A percentile compares a stretch with the other conserved stretches of the same genome.
Conservation (phyloP, 2,113 vertebrate species). For the Fregetta grallaria region DNA sequence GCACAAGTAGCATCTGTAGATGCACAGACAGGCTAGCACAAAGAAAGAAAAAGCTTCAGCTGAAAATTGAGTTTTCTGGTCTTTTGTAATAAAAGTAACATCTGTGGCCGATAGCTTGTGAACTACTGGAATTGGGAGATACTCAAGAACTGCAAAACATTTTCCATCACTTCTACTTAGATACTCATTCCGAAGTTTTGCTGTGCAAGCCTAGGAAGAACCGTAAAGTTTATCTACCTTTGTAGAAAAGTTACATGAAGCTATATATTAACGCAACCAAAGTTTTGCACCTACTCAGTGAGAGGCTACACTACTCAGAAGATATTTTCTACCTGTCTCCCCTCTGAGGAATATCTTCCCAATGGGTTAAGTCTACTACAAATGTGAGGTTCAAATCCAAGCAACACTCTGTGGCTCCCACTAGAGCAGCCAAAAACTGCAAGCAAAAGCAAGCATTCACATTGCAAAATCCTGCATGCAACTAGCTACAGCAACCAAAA, state of each 20-base stretch:
- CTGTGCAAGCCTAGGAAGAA: neutral
- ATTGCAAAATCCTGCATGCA: fast-evolving
- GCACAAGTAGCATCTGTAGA: neutral
- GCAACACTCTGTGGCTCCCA: fast-evolving
- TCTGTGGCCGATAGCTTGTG: neutral
- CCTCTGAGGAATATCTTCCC: neutral
- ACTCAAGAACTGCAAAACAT: neutral
- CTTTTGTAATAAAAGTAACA: neutral
- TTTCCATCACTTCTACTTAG: neutral
- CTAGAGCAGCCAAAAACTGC: neutral
- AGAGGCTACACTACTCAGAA: neutral
- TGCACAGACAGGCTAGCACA: neutral
- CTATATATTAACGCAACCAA: neutral
- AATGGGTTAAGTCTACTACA: neutral
- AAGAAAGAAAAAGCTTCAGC: neutral
- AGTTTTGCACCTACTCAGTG: neutral
- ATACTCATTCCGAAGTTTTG: neutral
- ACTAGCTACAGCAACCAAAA: fast-evolving
- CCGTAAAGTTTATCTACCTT: neutral
- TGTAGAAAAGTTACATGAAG: neutral
- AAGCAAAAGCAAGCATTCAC: neutral
- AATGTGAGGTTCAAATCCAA: neutral
- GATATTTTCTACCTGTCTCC: neutral
- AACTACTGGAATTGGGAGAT: neutral
- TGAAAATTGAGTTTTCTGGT: neutral